Evolutionary conservation across 2,113 vertebrate species (phyloP).

Genomic region (Thinocorus orbignyianus): DNA sequence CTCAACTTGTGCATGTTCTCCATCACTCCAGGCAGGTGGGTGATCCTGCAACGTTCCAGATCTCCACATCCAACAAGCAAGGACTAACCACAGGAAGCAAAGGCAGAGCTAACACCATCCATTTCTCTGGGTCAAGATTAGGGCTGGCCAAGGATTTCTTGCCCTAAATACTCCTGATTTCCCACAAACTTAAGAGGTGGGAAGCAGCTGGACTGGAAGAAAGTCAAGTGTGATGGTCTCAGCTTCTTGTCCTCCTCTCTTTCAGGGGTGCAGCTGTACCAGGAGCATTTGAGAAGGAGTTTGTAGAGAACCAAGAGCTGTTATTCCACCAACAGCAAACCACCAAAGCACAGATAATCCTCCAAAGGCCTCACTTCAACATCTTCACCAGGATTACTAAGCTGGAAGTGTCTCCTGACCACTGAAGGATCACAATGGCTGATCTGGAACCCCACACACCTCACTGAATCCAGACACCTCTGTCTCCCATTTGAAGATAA

Average conservation of each 20-base stretch:
- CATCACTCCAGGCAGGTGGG: fast-evolving
- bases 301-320: neutral
- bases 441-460: neutral
- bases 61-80: neutral
- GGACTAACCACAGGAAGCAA: neutral
- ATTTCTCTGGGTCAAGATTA: neutral
- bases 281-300: neutral
- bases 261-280: neutral
- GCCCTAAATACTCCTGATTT: neutral
- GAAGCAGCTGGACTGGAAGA: neutral
- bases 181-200: neutral
- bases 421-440: neutral
- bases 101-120: neutral
- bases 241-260: neutral
- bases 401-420: neutral
- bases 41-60: fast-evolving
- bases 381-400: neutral
- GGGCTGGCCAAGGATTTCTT: neutral
- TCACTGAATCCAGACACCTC: neutral
- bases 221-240: neutral
- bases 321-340: neutral
- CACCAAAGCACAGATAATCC: neutral
- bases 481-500: neutral
- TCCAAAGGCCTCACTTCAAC: neutral
- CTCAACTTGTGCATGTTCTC: neutral